A percentile compares a stretch with the other conserved stretches of the same genome.
Conservation (phyloP, 1,140 invertebrate species). For the Drosophila bocqueti region DNA sequence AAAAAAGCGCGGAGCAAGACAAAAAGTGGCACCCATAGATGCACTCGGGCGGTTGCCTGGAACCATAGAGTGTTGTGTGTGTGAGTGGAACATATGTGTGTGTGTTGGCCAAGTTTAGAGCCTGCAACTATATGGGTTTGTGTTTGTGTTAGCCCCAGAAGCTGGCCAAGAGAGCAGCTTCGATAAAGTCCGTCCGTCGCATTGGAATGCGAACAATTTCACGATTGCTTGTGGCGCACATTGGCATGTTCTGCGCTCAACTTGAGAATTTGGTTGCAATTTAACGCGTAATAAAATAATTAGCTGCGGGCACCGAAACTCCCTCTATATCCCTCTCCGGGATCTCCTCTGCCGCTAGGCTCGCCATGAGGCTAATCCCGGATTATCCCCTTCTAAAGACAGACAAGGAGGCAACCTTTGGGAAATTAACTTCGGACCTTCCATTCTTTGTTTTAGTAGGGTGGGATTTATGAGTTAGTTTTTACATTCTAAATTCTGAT, state of each 20-base stretch:
- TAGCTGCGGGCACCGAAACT: slow-evolving; percentile 52
- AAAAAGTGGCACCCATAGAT: slow-evolving; percentile 78
- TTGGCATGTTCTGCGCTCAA: slow-evolving; percentile 75
- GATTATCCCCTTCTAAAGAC: slow-evolving; percentile 9
- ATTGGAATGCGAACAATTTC: slow-evolving; percentile 78
- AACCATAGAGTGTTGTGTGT: slow-evolving; percentile 25
- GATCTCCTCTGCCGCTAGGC: neutral
- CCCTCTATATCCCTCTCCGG: neutral
- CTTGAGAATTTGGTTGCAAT: slow-evolving; percentile 79
- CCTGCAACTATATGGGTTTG: slow-evolving; percentile 2
- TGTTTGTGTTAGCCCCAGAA: slow-evolving; percentile 27
- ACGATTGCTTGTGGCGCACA: slow-evolving; percentile 80
- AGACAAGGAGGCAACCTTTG: slow-evolving; percentile 7
- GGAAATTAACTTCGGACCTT: slow-evolving; percentile 9
- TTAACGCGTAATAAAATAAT: slow-evolving; percentile 83
- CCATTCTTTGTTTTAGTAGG: neutral
- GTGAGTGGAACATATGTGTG: slow-evolving; percentile 1
- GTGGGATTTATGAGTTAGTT: neutral
- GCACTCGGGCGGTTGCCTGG: slow-evolving; percentile 61
- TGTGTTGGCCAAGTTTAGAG: slow-evolving; percentile 37
- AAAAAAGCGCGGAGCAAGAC: slow-evolving; percentile 30
- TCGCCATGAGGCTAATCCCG: neutral
- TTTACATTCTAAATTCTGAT: neutral
- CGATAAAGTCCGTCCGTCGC: slow-evolving; percentile 70
- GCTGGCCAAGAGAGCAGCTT: slow-evolving; percentile 48